Base-by-base conservation (phyloP, 1,140 invertebrate species). In the Asobara japonica region DNA sequence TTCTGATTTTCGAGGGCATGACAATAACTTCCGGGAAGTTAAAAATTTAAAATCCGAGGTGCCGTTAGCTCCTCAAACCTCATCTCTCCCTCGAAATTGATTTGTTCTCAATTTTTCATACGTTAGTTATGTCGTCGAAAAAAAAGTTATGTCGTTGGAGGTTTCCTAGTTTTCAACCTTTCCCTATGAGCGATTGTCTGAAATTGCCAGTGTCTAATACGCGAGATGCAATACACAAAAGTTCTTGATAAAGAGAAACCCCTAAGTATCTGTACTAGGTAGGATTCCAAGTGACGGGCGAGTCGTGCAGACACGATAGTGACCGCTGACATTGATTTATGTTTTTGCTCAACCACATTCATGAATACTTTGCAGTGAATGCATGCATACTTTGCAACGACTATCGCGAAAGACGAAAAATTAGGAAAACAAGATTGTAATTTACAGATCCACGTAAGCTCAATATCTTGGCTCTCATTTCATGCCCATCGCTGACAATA, bases 131-230 rank as follows among this genome's bases (percentile, higher is more conserved):
- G n/a, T n/a, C n/a, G n/a, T n/a, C n/a, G n/a, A n/a, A n/a, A n/a
- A n/a, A n/a, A n/a, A n/a, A n/a, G n/a, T n/a, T n/a, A n/a, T n/a
- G n/a, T n/a, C n/a, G n/a, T n/a, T n/a, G n/a, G n/a, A n/a, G n/a
- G n/a, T n/a, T n/a, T n/a, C n/a, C n/a, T n/a, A n/a, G n/a, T n/a
- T n/a, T n/a, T n/a, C n/a, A 38, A 38, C 8, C 10, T 8, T 2
- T 38, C n/a, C 10, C 10, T n/a, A 38, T n/a, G 36, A 38, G 36
- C n/a, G 36, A 38, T 38, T 2, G 36, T 38, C 10, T 38, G 7
- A 38, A 38, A 38, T 38, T 1, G 7, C 7, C n/a, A 8, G 36
- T 13, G n/a, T 77, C 68, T 64, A 75, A 77, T 73, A 68, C 48
- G 71, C 61, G 71, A 75, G 61, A 65, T 61, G 56, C 45, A 30